Conservation (phyloP, 2,888 invertebrate genomes). For the Drosophila neonasuta region DNA sequence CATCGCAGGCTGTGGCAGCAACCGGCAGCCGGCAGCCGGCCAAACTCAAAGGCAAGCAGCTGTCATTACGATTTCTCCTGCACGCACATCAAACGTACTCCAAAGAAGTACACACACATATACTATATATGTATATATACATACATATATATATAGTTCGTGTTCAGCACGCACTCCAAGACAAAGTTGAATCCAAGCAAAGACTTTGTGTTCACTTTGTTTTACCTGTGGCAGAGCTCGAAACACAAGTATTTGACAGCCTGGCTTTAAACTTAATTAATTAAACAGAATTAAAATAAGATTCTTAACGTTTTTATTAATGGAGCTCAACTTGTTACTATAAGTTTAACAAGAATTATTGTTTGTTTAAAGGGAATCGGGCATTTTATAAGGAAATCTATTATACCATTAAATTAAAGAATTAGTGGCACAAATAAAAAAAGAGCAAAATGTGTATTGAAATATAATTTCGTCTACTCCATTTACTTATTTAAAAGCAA, state of each 20-base stretch:
- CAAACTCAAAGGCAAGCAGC: conserved; percentile 22
- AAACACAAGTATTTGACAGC: conserved; percentile 4
- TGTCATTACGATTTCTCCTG: conserved; percentile 12
- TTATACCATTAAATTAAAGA: too few species aligned
- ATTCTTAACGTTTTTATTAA: background rate
- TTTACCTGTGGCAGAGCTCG: background rate
- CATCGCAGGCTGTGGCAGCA: background rate
- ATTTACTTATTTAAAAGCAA: too few species aligned
- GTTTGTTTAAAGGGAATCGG: background rate
- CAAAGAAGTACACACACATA: conserved; percentile 3
- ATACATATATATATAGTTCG: background rate
- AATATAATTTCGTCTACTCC: too few species aligned
- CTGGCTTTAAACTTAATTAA: background rate
- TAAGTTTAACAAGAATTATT: background rate
- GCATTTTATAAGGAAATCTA: too few species aligned
- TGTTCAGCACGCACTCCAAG: background rate
- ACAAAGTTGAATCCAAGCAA: background rate
- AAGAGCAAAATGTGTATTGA: too few species aligned
- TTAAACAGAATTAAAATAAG: background rate
- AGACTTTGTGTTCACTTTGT: conserved; percentile 1
- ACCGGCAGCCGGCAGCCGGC: conserved; percentile 3
- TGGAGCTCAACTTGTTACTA: background rate
- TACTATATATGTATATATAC: too few species aligned
- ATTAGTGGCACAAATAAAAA: too few species aligned
- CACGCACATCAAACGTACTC: conserved; percentile 23